Conservation (phyloP, 2,113 vertebrate genomes). For the Tor tambroides region DNA sequence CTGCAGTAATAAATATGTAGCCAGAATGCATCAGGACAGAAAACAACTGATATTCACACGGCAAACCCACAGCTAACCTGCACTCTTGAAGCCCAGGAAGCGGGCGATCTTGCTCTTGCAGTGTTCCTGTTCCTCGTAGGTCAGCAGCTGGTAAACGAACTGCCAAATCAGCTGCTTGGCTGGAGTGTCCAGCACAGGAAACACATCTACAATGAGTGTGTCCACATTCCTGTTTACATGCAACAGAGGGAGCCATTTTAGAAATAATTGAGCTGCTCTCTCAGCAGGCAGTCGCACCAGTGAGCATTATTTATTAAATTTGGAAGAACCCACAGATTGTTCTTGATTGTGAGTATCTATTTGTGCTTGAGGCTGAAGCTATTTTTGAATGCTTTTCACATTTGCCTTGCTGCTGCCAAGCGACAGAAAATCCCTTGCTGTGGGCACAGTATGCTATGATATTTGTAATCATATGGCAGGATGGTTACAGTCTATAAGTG, state of each 20-base stretch:
- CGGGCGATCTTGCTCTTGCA: slow-evolving; percentile 96
- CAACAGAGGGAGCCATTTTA: slow-evolving; percentile 28
- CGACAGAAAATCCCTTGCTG: slow-evolving; percentile 11
- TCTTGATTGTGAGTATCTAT: slow-evolving; percentile 45
- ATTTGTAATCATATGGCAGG: slow-evolving; percentile 35
- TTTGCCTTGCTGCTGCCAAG: slow-evolving; percentile 29
- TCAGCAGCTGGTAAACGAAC: slow-evolving; percentile 97
- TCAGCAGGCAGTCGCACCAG: background rate
- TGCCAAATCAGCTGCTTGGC: slow-evolving; percentile 99
- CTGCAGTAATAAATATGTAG: slow-evolving; percentile 59
- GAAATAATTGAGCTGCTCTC: slow-evolving; percentile 29
- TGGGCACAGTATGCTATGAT: slow-evolving; percentile 26
- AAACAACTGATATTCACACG: background rate
- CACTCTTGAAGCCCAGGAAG: slow-evolving; percentile 90
- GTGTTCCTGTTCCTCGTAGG: slow-evolving; percentile 95
- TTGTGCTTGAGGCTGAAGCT: slow-evolving; percentile 48
- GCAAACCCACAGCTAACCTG: slow-evolving; percentile 49
- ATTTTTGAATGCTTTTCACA: slow-evolving; percentile 54
- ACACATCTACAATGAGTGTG: slow-evolving; percentile 90
- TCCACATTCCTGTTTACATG: slow-evolving; percentile 89
- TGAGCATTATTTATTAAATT: slow-evolving; percentile 27
- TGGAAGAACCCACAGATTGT: slow-evolving; percentile 45
- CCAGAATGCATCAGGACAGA: background rate
- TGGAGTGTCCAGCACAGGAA: slow-evolving; percentile 94
- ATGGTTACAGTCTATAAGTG: slow-evolving; percentile 4